Evolutionary conservation across 2,888 invertebrate species (phyloP), one percentile per base, ranked within the genome.

Genomic region (Ligdia adustata): DNA sequence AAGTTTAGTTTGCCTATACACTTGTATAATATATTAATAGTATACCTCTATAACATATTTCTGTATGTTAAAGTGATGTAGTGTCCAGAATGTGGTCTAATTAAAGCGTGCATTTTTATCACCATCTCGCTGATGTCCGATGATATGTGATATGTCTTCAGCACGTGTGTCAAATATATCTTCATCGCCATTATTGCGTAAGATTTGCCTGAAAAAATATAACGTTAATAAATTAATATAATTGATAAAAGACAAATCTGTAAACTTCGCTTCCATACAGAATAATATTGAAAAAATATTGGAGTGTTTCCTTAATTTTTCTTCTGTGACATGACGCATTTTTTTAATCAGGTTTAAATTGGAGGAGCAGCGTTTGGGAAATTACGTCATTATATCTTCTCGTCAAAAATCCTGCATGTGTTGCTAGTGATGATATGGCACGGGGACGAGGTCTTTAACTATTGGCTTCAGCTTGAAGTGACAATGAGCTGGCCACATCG

Each of bases 181-280:
- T 43, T 43, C 35, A 43, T 35, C 0, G 29, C 3, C 43, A 43
- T 37, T 35, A 43, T 43, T 4, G 29, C 43, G 15, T 43, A 43
- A 6, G 22, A 7, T 24, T 31, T 35, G 7, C 43, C 43, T 43
- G 24, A 37, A 34, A 43, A 3, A n/a, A 34, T 9, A 18, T 40
- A 40, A 9, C 5, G 0, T 9, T 16, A 2, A 9, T 15, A 2
- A 16, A 4, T 26, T 15, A 4, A 15, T 9, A 13, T 4, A 24
- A 1, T n/a, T 24, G 24, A 6, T 24, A 24, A 2, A 24, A n/a
- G 1, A 1, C 9, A 4, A 24, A 24, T 24, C 3, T 24, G 1
- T 24, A 4, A n/a, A 24, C 3, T 1, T n/a, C 9, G 3, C 1
- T n/a, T 3, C 6, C n/a, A 4, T 2, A 2, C 24, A 9, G 2